Base-by-base conservation (phyloP, 2,113 vertebrate species). In the Proterorhinus semilunaris region DNA sequence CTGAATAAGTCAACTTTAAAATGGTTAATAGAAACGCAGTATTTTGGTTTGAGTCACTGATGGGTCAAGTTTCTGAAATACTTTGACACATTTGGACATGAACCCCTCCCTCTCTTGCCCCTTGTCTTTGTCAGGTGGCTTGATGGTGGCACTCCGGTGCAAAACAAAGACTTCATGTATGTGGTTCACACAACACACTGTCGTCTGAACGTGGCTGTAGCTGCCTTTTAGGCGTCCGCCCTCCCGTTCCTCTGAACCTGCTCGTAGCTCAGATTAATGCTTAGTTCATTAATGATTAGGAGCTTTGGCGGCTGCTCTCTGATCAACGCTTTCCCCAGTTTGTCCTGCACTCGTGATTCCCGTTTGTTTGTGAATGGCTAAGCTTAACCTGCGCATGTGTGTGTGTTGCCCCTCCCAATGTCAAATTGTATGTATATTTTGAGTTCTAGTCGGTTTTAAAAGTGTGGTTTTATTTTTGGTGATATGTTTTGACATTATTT, bases 101-200 rank as follows among this genome's bases (percentile, higher is more conserved):
- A 21, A 21, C 21, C 21, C 21, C 21, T 21, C 21, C 62, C 76
- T 70, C 74, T 70, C 74, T n/a, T 49, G 67, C 71, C 78, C 81
- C 81, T 90, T 95, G 92, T 92, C 92, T 93, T 94, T 80, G 87
- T 80, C 91, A 97, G 96, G 95, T 97, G 96, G 95, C 94, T 94
- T 74, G 92, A 52, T 90, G 93, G 93, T 92, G 93, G 90, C 91
- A 96, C 94, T 47, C 95, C 95, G 68, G 81, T 94, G 86, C 88
- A 89, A 91, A 95, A 88, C 86, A 90, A 90, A 92, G 96, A 97
- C 78, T 95, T 95, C 88, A 91, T 95, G 95, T 98, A 96, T 86
- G 96, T 99, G 90, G 57, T 72, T 84, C 68, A 64, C 81, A 69
- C 76, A 76, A 66, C 44, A 17, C 13, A 64, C 51, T 5, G 1